A percentile compares a stretch with the other conserved stretches of the same genome.
These are phyloP conservation scores for Troides helena DNA, from an alignment of 2,888 invertebrate genomes.

Conservation along the genomic window DNA sequence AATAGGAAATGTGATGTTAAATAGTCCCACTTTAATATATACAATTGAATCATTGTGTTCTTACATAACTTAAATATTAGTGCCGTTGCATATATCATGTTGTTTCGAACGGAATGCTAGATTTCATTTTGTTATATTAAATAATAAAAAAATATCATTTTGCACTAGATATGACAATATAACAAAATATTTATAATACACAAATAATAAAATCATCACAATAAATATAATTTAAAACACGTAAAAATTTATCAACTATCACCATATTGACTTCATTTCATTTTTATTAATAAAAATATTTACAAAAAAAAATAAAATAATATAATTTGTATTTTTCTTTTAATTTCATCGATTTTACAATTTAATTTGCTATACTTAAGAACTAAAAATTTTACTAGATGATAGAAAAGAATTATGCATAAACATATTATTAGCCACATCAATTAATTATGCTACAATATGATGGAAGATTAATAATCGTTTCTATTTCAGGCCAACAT, in stretches of 20 bases:
- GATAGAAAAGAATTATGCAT: conserved; percentile 1
- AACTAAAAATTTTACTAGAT: conserved; percentile 29
- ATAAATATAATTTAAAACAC: too few species aligned
- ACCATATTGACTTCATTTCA: not conserved
- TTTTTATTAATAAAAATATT: not conserved
- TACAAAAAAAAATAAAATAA: not conserved
- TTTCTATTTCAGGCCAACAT: not conserved
- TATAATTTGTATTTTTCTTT: not conserved
- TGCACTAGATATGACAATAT: not conserved
- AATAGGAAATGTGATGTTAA: not conserved
- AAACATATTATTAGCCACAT: not conserved
- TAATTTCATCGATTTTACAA: not conserved
- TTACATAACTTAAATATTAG: not conserved
- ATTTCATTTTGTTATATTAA: too few species aligned
- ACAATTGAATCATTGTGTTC: not conserved
- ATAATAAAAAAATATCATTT: not conserved
- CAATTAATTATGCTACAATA: not conserved
- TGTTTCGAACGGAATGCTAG: too few species aligned
- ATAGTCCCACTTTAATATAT: too few species aligned
- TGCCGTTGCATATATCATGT: not conserved
- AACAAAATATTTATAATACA: not conserved
- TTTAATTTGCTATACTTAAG: not conserved
- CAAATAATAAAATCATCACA: not conserved
- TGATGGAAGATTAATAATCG: not conserved
- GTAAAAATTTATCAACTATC: not conserved